A percentile compares a stretch with the other conserved stretches of the same genome.
These are phyloP conservation scores for Umimayanthus kanabou DNA, from an alignment of 92 coral and sea anemone genomes.

Conservation along the genomic window DNA sequence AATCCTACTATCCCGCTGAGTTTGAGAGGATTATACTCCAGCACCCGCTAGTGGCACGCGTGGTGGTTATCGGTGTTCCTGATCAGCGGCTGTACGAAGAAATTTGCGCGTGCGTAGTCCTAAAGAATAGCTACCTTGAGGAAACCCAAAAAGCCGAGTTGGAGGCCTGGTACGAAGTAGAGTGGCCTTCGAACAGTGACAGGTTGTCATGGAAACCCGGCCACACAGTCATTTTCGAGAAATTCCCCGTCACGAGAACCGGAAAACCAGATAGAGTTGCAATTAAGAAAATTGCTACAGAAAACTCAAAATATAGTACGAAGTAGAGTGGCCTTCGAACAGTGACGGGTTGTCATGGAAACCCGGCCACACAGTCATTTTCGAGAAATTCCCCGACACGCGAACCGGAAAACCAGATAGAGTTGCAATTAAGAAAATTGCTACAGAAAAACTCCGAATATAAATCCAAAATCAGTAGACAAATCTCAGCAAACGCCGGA, in stretches of 20 bases:
- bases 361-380: too few relatives aligned
- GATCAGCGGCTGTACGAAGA: slow-evolving; percentile 21
- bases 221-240: not conserved
- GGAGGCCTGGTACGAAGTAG: not conserved
- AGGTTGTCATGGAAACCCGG: not conserved
- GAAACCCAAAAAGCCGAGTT: not conserved
- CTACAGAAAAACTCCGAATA: slow-evolving; percentile 2
- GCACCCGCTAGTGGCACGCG: not conserved
- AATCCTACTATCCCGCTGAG: not conserved
- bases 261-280: not conserved
- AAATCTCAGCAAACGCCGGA: too few relatives aligned
- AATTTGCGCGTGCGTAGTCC: slow-evolving; percentile 2
- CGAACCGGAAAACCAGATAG: not conserved
- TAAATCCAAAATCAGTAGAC: not conserved
- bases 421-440: not conserved
- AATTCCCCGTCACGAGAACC: not conserved
- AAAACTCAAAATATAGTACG: too few relatives aligned
- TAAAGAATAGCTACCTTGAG: not conserved
- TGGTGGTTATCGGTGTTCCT: too few relatives aligned
- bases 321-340: not conserved
- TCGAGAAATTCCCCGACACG: not conserved
- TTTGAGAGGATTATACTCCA: not conserved
- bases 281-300: not conserved
- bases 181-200: not conserved
- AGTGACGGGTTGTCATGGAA: not conserved